phyloP scores from a whole-genome alignment of 2,113 vertebrate genomes.

The Ciconia maguari region DNA sequence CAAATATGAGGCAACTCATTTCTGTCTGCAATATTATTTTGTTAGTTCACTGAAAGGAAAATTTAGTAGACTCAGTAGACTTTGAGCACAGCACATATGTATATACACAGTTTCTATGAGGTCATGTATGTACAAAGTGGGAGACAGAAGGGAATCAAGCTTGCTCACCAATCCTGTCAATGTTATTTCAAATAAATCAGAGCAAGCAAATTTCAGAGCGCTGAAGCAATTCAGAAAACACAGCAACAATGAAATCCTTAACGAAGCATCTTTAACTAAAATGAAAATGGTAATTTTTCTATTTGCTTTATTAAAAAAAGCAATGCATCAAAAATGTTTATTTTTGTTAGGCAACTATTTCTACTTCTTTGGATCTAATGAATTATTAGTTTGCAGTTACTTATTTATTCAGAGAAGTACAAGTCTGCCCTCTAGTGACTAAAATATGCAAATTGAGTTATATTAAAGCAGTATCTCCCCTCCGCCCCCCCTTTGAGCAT shows the following conservation, averaged over 20 bases:
- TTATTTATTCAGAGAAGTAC: slow-evolving; percentile 14
- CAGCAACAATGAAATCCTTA: neutral
- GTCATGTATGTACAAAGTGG: neutral
- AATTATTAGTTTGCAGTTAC: neutral
- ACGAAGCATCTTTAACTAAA: neutral
- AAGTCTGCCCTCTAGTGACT: slow-evolving; percentile 72
- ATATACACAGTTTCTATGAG: neutral
- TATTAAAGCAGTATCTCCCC: neutral
- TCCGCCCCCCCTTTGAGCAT: neutral
- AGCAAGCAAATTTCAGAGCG: neutral
- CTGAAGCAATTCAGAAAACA: neutral
- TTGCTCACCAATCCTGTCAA: neutral
- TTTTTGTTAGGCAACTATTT: neutral
- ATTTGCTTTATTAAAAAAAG: slow-evolving; percentile 12
- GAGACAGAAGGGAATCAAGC: neutral
- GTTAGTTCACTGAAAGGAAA: neutral
- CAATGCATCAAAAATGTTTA: neutral
- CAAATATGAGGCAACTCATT: neutral
- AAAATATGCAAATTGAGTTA: neutral
- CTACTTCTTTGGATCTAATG: neutral
- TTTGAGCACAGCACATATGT: neutral
- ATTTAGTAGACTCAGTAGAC: neutral
- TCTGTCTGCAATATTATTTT: neutral
- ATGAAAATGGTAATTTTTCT: neutral
- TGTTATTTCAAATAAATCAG: neutral